A percentile compares a stretch with the other conserved stretches of the same genome.
These are phyloP conservation scores for Globodera rostochiensis DNA, from an alignment of 1,140 invertebrate species.

Conservation along the genomic window DNA sequence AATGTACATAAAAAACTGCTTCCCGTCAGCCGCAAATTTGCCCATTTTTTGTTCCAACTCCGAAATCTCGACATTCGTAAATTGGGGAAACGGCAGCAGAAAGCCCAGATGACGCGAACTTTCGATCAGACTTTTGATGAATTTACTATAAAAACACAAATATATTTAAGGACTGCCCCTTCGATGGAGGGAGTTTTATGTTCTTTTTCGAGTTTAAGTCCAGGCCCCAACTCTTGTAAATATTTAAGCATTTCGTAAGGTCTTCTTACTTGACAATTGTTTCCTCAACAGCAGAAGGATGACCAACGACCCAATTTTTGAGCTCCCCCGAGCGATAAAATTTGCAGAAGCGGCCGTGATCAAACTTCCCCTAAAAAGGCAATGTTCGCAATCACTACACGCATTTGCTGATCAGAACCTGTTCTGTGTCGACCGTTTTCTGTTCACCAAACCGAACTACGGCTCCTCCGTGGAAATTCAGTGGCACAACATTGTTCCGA, in stretches of 20 bases:
- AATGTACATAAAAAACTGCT: conserved; percentile 33
- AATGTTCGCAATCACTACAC: background rate
- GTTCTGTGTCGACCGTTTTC: conserved; percentile 7
- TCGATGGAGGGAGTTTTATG: background rate
- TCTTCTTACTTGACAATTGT: background rate
- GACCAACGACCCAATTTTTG: conserved; percentile 19
- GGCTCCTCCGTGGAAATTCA: conserved; percentile 1
- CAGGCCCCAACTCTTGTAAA: too few relatives aligned
- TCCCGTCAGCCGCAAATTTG: background rate
- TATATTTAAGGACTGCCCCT: too few relatives aligned
- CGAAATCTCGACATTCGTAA: conserved; percentile 8
- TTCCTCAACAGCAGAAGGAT: background rate
- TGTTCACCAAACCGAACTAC: conserved; percentile 16
- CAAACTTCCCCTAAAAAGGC: conserved; percentile 26
- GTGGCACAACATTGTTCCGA: conserved; percentile 11
- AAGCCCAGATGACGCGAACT: conserved; percentile 18
- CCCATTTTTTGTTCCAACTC: conserved; percentile 12
- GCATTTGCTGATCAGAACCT: background rate
- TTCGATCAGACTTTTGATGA: conserved; percentile 1
- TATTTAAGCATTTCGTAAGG: too few relatives aligned
- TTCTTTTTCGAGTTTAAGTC: background rate
- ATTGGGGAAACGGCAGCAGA: conserved; percentile 20
- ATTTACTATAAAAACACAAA: conserved; percentile 2
- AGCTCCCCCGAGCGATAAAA: conserved; percentile 8
- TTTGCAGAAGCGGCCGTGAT: conserved; percentile 17